phyloP scores from a whole-genome alignment of 2,888 invertebrate species.

The Cantharis nigra region DNA sequence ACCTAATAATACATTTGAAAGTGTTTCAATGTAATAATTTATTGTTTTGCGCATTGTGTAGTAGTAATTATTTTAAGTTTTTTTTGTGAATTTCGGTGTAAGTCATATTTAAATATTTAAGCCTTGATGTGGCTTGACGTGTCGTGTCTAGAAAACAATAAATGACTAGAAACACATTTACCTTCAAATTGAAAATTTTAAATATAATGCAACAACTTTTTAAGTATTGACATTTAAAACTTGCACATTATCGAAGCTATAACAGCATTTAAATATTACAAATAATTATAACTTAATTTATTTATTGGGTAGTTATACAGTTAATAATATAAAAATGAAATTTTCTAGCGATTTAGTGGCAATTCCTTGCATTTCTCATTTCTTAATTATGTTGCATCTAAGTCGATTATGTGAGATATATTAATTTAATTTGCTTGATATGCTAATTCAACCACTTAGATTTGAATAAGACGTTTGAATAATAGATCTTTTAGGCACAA shows the following conservation, averaged over 20 bases:
- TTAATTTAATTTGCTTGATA: background rate
- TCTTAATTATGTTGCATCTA: background rate
- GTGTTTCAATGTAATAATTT: background rate
- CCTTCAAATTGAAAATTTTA: background rate
- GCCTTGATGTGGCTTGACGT: background rate
- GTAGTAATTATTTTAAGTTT: background rate
- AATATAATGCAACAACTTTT: background rate
- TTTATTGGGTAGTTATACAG: background rate
- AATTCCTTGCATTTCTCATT: background rate
- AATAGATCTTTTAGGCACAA: background rate
- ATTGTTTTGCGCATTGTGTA: background rate
- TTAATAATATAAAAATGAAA: background rate
- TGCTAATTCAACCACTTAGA: no score
- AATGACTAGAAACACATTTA: background rate
- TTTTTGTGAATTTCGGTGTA: background rate
- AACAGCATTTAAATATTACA: background rate
- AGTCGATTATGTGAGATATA: background rate
- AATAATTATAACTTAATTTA: background rate
- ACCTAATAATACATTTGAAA: background rate
- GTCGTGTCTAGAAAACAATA: background rate
- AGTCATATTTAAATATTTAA: background rate
- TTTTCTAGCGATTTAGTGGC: background rate
- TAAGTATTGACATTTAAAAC: background rate
- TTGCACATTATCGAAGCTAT: background rate
- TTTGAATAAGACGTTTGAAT: no score